Base-by-base conservation (phyloP, 2,113 vertebrate genomes). In the Turnix velox region DNA sequence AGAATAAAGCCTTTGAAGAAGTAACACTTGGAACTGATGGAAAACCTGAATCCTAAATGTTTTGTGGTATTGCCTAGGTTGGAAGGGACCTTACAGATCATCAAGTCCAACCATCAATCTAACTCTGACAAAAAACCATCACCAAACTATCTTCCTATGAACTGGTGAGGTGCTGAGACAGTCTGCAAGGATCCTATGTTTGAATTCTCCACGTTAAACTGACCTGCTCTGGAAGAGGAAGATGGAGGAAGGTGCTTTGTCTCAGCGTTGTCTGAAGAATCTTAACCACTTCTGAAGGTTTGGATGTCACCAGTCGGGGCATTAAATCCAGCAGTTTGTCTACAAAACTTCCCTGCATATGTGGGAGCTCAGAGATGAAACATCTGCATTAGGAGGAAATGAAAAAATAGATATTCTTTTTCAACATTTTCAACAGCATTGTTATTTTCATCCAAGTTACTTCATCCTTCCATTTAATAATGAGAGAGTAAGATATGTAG, bases 271-370 rank as follows among this genome's bases (percentile, higher is more conserved):
- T 98, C 95, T 99, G 99, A 18, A 99, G 98, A 93, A 99, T 99
- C 96, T 99, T 99, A 48, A 99, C 98, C 76, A 99, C 97, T 96
- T 99, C 99, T 6, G 95, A 95, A 2, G 99, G 98, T 39, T 99
- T 99, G 75, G 98, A 99, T 3, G 98, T 98, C 46, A 98, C 97
- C 3, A 99, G 98, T n/a, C 99, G 97, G 30, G 99, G 99, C 99
- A 99, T 98, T 68, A 99, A 95, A 87, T 99, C 99, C 84, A 99
- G 92, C 28, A 99, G 97, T 80, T 99, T 99, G 54, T 99, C 99
- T 78, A 98, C 98, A 97, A 99, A 99, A 78, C 98, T 98, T 87
- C 99, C 99, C 94, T 99, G 98, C 82, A 99, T 97, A 55, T 99
- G 98, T 27, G 99, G 98, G 55, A 99, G 97, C 97, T 99, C 99